A percentile compares a stretch with the other conserved stretches of the same genome.
phyloP scores from a whole-genome alignment of 2,888 invertebrate genomes.

The Nysson spinosus region DNA sequence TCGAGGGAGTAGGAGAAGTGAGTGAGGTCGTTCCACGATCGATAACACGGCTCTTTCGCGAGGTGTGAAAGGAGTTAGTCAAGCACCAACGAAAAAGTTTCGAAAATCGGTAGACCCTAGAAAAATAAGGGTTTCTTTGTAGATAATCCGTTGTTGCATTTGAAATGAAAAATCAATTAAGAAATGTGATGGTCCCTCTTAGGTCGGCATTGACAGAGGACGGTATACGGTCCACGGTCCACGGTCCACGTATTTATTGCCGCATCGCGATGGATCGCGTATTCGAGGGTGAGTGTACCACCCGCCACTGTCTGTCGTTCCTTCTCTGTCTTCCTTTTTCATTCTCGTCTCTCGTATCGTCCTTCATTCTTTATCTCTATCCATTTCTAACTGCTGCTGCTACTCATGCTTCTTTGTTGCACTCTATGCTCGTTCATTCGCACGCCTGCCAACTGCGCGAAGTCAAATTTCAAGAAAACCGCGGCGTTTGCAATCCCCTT shows the following conservation, averaged over 20 bases:
- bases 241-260: constrained; percentile 42
- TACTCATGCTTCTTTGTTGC: constrained; percentile 18
- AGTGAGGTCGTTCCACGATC: constrained; percentile 64
- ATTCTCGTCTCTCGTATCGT: constrained; percentile 31
- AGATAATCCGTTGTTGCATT: constrained; percentile 23
- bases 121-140: constrained; percentile 14
- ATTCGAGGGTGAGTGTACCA: constrained; percentile 56
- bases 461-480: constrained; percentile 36
- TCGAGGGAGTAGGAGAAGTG: constrained; percentile 61
- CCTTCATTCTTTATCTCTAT: constrained; percentile 34
- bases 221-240: constrained; percentile 33
- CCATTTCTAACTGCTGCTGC: constrained; percentile 21
- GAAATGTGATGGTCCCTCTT: constrained; percentile 15
- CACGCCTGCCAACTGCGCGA: constrained; percentile 50
- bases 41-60: constrained; percentile 57
- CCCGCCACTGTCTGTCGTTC: constrained; percentile 45
- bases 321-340: constrained; percentile 28
- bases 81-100: constrained; percentile 37
- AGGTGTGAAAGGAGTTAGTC: constrained; percentile 54
- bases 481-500: constrained; percentile 25
- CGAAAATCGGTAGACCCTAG: constrained; percentile 46
- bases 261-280: constrained; percentile 48
- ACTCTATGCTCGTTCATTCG: constrained; percentile 43
- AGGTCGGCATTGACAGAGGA: constrained; percentile 46
- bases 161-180: constrained; percentile 17